These are phyloP conservation scores for Melieria crassipennis DNA, from an alignment of 2,888 invertebrate genomes.

Conservation along the genomic window DNA sequence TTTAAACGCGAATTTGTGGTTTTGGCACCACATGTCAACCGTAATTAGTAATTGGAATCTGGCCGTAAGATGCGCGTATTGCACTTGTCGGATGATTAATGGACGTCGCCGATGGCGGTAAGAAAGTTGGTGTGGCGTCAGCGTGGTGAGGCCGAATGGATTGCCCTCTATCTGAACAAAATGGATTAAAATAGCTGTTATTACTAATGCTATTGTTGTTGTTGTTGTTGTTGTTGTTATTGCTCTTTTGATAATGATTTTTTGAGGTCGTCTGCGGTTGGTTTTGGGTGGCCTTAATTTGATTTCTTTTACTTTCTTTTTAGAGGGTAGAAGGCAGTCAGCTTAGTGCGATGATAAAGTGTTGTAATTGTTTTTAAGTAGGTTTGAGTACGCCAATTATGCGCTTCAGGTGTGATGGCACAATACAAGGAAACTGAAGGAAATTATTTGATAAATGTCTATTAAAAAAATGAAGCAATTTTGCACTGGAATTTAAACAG, in stretches of 20 bases:
- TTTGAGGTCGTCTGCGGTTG: conserved; percentile 11
- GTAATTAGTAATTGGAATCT: conserved; percentile 51
- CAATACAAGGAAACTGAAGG: not conserved
- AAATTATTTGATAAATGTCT: too few species aligned
- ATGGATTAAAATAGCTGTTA: conserved; percentile 35
- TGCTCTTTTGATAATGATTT: not conserved
- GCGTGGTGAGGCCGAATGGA: not conserved
- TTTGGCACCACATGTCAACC: conserved; percentile 59
- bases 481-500: too few species aligned
- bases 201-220: conserved; percentile 8
- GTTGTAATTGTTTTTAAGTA: conserved; percentile 32
- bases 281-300: not conserved
- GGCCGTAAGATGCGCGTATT: conserved; percentile 38
- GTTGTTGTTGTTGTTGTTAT: conserved; percentile 15
- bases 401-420: conserved; percentile 17
- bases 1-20: conserved; percentile 44
- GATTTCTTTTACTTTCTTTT: conserved; percentile 11
- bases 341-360: conserved; percentile 16
- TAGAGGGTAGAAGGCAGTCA: not conserved
- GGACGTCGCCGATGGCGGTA: conserved; percentile 41
- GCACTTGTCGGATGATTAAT: conserved; percentile 56
- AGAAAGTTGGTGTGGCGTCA: not conserved
- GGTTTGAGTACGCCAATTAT: conserved; percentile 14
- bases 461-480: too few species aligned
- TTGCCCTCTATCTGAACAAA: conserved; percentile 21